These are phyloP conservation scores for Atta texana DNA, from an alignment of 1,140 invertebrate species.

Conservation along the genomic window DNA sequence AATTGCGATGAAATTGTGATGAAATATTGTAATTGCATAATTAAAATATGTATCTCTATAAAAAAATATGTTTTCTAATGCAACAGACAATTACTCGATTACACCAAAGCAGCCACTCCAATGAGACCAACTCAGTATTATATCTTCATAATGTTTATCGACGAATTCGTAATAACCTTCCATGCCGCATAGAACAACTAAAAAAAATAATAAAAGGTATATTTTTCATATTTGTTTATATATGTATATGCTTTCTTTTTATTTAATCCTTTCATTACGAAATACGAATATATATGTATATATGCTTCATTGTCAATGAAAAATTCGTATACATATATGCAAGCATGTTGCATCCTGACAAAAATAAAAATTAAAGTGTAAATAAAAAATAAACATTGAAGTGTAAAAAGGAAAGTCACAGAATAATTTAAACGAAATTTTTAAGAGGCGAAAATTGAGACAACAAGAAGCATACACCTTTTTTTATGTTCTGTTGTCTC, in stretches of 20 bases:
- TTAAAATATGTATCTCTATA: not conserved
- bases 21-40: constrained; percentile 2
- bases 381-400: too few species aligned
- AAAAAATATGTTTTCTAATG: constrained; percentile 40
- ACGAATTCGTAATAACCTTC: constrained; percentile 82
- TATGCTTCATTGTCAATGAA: not conserved
- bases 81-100: constrained; percentile 64
- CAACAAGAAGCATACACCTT: too few species aligned
- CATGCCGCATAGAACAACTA: constrained; percentile 83
- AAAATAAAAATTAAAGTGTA: too few species aligned
- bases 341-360: not conserved
- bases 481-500: too few species aligned
- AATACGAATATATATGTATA: not conserved
- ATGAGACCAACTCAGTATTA: constrained; percentile 78
- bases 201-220: constrained; percentile 32
- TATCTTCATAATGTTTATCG: constrained; percentile 73
- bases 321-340: not conserved
- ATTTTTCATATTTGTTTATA: not conserved
- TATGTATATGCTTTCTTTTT: not conserved
- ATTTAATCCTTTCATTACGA: not conserved
- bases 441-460: too few species aligned
- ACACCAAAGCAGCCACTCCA: constrained; percentile 77
- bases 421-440: too few species aligned
- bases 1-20: not conserved
- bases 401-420: too few species aligned